A percentile compares a stretch with the other conserved stretches of the same genome.
phyloP scores from a whole-genome alignment of 2,888 invertebrate species.

The Euclidia mi region DNA sequence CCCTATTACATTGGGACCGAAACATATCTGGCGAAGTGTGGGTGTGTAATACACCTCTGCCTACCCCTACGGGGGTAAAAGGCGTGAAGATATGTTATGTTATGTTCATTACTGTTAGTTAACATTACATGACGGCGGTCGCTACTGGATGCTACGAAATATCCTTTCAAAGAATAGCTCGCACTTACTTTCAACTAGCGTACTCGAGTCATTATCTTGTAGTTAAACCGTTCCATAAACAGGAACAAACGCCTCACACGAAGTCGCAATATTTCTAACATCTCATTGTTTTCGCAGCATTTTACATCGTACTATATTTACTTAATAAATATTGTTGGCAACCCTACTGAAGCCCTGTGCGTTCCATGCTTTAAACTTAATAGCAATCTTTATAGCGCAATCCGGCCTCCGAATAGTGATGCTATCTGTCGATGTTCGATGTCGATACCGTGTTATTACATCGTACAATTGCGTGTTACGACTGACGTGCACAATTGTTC shows the following conservation, averaged over 20 bases:
- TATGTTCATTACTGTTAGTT: too few relatives aligned
- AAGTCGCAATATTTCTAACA: conserved; percentile 14
- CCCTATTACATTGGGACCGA: too few relatives aligned
- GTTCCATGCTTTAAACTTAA: conserved; percentile 84
- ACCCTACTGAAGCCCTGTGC: conserved; percentile 57
- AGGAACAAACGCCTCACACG: conserved; percentile 3
- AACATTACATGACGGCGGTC: too few relatives aligned
- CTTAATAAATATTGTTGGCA: conserved; percentile 34
- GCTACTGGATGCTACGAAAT: too few relatives aligned
- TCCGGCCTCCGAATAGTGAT: conserved; percentile 79
- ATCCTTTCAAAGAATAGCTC: too few relatives aligned
- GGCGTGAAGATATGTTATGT: too few relatives aligned
- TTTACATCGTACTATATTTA: conserved; percentile 37
- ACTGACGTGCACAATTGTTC: conserved; percentile 53
- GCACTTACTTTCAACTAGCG: too few relatives aligned
- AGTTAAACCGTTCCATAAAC: neutral
- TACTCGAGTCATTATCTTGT: neutral
- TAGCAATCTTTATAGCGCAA: conserved; percentile 88
- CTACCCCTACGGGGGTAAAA: too few relatives aligned
- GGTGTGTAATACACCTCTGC: too few relatives aligned
- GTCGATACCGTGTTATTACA: conserved; percentile 78
- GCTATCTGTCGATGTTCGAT: conserved; percentile 75
- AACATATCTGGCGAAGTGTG: too few relatives aligned
- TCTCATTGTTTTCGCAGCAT: conserved; percentile 33
- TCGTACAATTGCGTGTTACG: conserved; percentile 64